phyloP scores from a whole-genome alignment of 2,113 vertebrate species.

The Triplophysa rosa region DNA sequence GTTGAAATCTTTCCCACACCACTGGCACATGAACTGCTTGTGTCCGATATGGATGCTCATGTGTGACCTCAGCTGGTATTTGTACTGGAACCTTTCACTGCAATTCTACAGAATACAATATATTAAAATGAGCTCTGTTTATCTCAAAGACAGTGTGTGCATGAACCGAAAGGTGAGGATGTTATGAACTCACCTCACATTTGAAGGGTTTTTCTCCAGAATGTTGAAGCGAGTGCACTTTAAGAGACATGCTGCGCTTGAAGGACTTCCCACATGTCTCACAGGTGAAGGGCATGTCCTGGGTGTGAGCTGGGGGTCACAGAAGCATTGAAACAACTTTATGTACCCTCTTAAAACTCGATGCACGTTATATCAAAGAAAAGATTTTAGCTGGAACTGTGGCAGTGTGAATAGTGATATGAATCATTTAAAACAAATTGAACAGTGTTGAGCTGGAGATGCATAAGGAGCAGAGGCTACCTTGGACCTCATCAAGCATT shows the following conservation, averaged over 20 bases:
- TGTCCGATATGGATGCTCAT: slow-evolving; percentile 98
- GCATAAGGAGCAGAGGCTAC: too few species aligned
- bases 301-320: slow-evolving; percentile 85
- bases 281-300: slow-evolving; percentile 98
- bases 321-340: slow-evolving; percentile 17
- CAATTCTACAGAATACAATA: slow-evolving; percentile 79
- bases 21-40: slow-evolving; percentile 99
- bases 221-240: slow-evolving; percentile 95
- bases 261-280: slow-evolving; percentile 98
- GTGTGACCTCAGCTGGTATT: slow-evolving; percentile 96
- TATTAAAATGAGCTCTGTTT: background rate
- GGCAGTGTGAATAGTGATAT: too few species aligned
- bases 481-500: background rate
- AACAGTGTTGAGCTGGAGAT: too few species aligned
- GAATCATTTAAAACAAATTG: too few species aligned
- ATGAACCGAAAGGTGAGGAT: background rate
- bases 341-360: background rate
- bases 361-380: too few species aligned
- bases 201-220: slow-evolving; percentile 96
- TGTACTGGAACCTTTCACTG: slow-evolving; percentile 91
- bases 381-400: too few species aligned
- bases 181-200: slow-evolving; percentile 83
- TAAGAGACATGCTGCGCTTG: slow-evolving; percentile 98
- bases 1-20: slow-evolving; percentile 99
- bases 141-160: background rate